Evolutionary conservation across 2,888 invertebrate species (phyloP).

Genomic region (Leuctra nigra): DNA sequence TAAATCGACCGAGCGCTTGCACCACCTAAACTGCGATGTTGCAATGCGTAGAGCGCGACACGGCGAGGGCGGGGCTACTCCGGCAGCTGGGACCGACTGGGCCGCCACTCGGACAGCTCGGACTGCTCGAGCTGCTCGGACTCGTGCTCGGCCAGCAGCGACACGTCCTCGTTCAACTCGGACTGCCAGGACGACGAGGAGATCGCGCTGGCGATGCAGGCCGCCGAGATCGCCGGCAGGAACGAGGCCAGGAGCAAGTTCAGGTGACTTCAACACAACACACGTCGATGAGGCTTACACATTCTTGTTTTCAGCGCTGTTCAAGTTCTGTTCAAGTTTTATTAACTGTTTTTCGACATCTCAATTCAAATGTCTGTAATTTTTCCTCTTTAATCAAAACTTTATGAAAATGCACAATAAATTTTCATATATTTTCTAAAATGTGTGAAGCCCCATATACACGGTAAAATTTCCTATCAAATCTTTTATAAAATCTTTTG

Average conservation of each 20-base stretch:
- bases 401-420: too few relatives aligned
- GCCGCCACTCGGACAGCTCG: constrained; percentile 28
- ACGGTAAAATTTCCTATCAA: too few relatives aligned
- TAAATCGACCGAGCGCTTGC: too few relatives aligned
- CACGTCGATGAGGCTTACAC: background rate
- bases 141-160: constrained; percentile 40
- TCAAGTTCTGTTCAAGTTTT: too few relatives aligned
- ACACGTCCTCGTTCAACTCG: constrained; percentile 66
- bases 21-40: too few relatives aligned
- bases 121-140: constrained; percentile 36
- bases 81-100: constrained; percentile 18
- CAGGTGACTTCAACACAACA: constrained; percentile 53
- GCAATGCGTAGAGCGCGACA: too few relatives aligned
- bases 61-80: constrained; percentile 16
- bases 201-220: constrained; percentile 77
- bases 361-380: too few relatives aligned
- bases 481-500: too few relatives aligned
- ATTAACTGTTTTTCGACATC: too few relatives aligned
- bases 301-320: constrained; percentile 9
- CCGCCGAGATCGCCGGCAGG: constrained; percentile 71
- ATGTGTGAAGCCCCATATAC: too few relatives aligned
- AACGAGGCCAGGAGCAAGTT: constrained; percentile 75
- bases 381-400: too few relatives aligned
- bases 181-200: constrained; percentile 82
- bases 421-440: too few relatives aligned